Evolutionary conservation across 2,888 invertebrate genomes (phyloP).

Genomic region (Catocala fraxini): DNA sequence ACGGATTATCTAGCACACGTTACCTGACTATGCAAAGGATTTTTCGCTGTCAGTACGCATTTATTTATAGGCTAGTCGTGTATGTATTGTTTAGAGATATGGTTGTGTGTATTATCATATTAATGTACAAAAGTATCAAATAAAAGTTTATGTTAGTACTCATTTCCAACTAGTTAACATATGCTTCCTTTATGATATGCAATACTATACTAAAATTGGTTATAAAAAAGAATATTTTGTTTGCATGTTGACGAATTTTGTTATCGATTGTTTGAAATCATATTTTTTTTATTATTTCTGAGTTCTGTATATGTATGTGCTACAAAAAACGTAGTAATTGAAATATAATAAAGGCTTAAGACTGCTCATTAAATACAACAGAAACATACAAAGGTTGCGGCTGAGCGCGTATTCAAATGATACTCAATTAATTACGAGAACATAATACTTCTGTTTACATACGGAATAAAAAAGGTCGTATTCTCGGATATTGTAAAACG

Average conservation of each 20-base stretch:
- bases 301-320: no score
- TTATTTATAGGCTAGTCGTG: constrained; percentile 16
- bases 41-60: constrained; percentile 38
- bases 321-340: background rate
- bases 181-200: background rate
- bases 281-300: no score
- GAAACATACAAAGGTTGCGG: constrained; percentile 5
- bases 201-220: background rate
- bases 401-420: constrained; percentile 12
- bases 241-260: background rate
- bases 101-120: constrained; percentile 29
- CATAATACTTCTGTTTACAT: constrained; percentile 12
- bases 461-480: background rate
- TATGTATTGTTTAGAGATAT: constrained; percentile 27
- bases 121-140: constrained; percentile 23
- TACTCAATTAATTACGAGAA: constrained; percentile 22
- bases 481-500: no score
- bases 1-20: constrained; percentile 27
- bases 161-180: background rate
- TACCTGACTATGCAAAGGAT: constrained; percentile 39
- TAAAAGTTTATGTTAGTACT: constrained; percentile 23
- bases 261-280: background rate
- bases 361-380: constrained; percentile 7
- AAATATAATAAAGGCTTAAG: constrained; percentile 9
- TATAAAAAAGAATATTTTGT: constrained; percentile 1